Evolutionary conservation across 1,140 invertebrate species (phyloP).

Genomic region (Drosophila tropicalis): DNA sequence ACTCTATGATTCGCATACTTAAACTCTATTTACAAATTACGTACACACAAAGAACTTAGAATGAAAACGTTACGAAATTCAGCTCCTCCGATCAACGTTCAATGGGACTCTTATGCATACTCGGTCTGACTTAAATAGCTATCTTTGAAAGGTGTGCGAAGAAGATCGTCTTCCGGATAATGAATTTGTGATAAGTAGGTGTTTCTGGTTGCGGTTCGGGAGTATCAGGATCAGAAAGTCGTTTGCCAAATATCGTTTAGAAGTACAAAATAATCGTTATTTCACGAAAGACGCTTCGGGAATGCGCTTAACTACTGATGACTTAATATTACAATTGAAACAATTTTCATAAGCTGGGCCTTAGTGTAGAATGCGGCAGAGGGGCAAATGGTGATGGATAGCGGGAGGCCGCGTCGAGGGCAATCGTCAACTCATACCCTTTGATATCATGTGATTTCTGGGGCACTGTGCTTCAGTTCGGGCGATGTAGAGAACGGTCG

Average conservation of each 20-base stretch:
- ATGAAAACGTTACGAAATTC: conserved; percentile 58
- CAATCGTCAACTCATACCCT: conserved; percentile 49
- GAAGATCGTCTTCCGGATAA: conserved; percentile 31
- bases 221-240: conserved; percentile 23
- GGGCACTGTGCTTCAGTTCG: conserved; percentile 74
- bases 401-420: neutral
- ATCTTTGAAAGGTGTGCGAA: conserved; percentile 79
- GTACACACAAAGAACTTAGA: conserved; percentile 76
- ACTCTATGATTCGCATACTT: conserved; percentile 81
- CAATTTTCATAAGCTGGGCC: conserved; percentile 74
- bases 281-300: conserved; percentile 27
- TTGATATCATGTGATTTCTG: conserved; percentile 84
- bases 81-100: conserved; percentile 12
- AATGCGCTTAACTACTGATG: conserved; percentile 53
- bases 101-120: conserved; percentile 35
- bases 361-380: conserved; percentile 43
- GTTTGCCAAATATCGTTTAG: conserved; percentile 13
- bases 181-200: neutral
- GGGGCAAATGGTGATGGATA: neutral
- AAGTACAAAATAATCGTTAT: conserved; percentile 12
- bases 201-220: neutral
- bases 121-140: conserved; percentile 61
- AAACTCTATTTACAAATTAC: conserved; percentile 80
- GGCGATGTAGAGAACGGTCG: conserved; percentile 84
- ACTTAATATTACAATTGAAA: conserved; percentile 77